phyloP scores from a whole-genome alignment of 2,888 invertebrate genomes.

The Drosophila crucigera region DNA sequence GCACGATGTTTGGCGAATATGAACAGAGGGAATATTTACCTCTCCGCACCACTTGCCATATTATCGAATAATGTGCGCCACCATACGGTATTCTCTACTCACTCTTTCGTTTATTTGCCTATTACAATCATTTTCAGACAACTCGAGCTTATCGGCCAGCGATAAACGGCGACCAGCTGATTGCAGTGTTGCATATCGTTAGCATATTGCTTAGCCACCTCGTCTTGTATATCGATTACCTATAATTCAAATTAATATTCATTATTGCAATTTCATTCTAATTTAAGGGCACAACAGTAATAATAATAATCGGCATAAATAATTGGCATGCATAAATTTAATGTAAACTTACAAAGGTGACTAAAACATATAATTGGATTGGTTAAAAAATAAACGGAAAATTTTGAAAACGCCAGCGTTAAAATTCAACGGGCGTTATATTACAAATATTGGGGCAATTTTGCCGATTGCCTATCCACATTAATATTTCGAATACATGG shows the following conservation, averaged over 20 bases:
- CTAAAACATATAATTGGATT: slow-evolving; percentile 33
- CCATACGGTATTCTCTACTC: slow-evolving; percentile 20
- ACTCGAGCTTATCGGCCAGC: slow-evolving; percentile 22
- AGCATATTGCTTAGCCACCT: background rate
- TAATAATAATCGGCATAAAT: slow-evolving; percentile 13
- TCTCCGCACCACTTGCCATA: slow-evolving; percentile 23
- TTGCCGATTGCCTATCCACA: background rate
- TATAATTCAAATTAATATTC: background rate
- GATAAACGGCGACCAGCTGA: slow-evolving; percentile 34
- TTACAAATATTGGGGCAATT: background rate
- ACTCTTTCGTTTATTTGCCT: slow-evolving; percentile 25
- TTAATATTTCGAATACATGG: slow-evolving; percentile 19
- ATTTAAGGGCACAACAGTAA: slow-evolving; percentile 8
- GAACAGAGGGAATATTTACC: slow-evolving; percentile 42
- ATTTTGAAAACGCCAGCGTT: slow-evolving; percentile 34
- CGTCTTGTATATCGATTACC: slow-evolving; percentile 9
- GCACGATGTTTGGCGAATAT: slow-evolving; percentile 43
- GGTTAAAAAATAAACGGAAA: slow-evolving; percentile 11
- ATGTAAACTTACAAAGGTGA: slow-evolving; percentile 22
- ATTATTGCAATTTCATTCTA: slow-evolving; percentile 89
- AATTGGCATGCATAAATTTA: slow-evolving; percentile 20
- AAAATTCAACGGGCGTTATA: slow-evolving; percentile 12
- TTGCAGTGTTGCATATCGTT: slow-evolving; percentile 13
- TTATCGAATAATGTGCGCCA: slow-evolving; percentile 34
- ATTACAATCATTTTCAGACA: slow-evolving; percentile 27